These are phyloP conservation scores for Heliconius hermathena DNA, from an alignment of 1,140 invertebrate species.

Conservation along the genomic window DNA sequence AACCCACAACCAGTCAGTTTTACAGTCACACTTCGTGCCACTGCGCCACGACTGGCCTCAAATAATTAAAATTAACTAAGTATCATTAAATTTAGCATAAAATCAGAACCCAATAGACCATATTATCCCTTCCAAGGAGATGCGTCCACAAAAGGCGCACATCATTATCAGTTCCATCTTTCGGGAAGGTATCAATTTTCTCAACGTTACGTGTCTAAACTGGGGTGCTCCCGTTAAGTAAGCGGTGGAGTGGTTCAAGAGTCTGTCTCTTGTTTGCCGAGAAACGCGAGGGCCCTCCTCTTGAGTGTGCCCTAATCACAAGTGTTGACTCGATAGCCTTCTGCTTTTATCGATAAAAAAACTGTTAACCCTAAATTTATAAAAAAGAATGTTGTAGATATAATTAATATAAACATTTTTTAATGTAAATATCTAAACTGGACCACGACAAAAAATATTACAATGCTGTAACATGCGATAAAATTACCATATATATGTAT, in stretches of 20 bases:
- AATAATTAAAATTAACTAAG: background rate
- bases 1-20: no score
- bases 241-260: constrained; percentile 58
- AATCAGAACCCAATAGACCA: background rate
- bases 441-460: no score
- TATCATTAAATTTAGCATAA: background rate
- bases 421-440: background rate
- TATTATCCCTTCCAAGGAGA: background rate
- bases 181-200: constrained; percentile 50
- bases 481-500: no score
- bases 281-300: constrained; percentile 73
- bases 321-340: constrained; percentile 62
- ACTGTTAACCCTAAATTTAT: constrained; percentile 13
- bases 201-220: constrained; percentile 52
- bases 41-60: no score
- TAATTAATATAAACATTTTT: background rate
- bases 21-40: no score
- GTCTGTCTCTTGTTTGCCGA: constrained; percentile 78
- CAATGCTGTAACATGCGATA: no score
- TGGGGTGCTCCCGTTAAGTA: constrained; percentile 55
- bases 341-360: constrained; percentile 39
- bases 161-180: constrained; percentile 21
- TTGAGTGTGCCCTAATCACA: constrained; percentile 78
- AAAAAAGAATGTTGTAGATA: background rate
- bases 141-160: constrained; percentile 9